A percentile compares a stretch with the other conserved stretches of the same genome.
Conservation (phyloP, 2,113 vertebrate species). For the Periophthalmodon schlosseri region DNA sequence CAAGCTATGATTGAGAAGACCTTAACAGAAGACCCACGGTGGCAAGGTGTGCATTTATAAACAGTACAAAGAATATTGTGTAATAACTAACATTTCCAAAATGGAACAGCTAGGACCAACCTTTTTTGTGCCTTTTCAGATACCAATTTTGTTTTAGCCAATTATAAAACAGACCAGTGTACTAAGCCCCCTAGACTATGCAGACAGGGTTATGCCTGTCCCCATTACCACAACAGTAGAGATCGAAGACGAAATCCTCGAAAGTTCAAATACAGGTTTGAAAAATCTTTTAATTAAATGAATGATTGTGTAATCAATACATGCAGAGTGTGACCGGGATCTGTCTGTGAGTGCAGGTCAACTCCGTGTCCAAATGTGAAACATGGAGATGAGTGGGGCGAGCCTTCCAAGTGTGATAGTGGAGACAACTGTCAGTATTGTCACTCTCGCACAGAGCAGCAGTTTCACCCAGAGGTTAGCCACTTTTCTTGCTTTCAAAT, state of each 20-base stretch:
- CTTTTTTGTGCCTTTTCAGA: conserved; percentile 70
- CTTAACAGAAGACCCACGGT: conserved; percentile 88
- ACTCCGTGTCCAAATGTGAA: conserved; percentile 92
- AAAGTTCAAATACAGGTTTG: conserved; percentile 89
- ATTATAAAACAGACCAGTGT: conserved; percentile 94
- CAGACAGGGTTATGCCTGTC: conserved; percentile 92
- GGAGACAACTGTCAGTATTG: conserved; percentile 89
- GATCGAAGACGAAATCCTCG: conserved; percentile 88
- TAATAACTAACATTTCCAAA: neutral
- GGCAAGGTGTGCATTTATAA: conserved; percentile 78
- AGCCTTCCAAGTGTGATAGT: conserved; percentile 88
- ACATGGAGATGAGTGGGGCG: conserved; percentile 92
- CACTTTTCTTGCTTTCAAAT: neutral
- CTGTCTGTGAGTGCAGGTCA: conserved; percentile 73
- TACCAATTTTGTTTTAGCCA: conserved; percentile 89
- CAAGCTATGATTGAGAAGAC: conserved; percentile 94
- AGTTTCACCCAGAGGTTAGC: conserved; percentile 91
- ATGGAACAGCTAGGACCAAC: neutral
- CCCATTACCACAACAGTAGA: conserved; percentile 90
- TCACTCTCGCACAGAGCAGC: conserved; percentile 92
- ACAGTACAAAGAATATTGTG: neutral
- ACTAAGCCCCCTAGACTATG: conserved; percentile 91
- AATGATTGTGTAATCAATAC: neutral
- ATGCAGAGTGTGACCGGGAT: neutral
- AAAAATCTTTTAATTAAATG: neutral